These are phyloP conservation scores for Melanostoma mellinum DNA, from an alignment of 2,888 invertebrate genomes.

Conservation along the genomic window DNA sequence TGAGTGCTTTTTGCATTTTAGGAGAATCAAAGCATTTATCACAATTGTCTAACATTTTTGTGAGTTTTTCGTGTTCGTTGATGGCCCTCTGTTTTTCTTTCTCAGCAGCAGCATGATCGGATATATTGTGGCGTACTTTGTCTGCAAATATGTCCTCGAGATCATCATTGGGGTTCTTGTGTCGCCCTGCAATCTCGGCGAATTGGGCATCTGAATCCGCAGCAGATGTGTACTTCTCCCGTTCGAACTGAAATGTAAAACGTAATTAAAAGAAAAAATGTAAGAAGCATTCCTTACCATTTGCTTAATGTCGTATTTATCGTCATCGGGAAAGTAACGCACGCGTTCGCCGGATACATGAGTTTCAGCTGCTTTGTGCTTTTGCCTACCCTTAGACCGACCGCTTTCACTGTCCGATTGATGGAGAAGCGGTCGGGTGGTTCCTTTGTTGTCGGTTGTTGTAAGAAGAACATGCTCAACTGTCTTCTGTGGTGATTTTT, in stretches of 20 bases:
- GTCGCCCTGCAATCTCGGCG: constrained; percentile 87
- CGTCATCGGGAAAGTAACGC: neutral
- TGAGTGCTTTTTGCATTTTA: constrained; percentile 91
- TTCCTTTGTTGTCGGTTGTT: constrained; percentile 86
- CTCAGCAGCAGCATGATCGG: constrained; percentile 85
- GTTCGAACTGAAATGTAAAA: constrained; percentile 85
- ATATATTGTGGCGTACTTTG: constrained; percentile 87
- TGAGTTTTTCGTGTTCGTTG: constrained; percentile 87
- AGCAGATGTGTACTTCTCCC: constrained; percentile 90
- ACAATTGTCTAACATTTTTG: constrained; percentile 90
- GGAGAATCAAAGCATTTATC: constrained; percentile 91
- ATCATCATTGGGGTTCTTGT: constrained; percentile 86
- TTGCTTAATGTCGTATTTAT: constrained; percentile 84
- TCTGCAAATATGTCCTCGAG: constrained; percentile 93
- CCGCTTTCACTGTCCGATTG: constrained; percentile 70
- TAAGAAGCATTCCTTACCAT: constrained; percentile 84
- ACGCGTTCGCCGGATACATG: constrained; percentile 88
- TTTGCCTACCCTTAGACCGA: constrained; percentile 30
- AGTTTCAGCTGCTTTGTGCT: constrained; percentile 85
- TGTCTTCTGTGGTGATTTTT: constrained; percentile 76
- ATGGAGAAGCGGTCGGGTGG: constrained; percentile 85
- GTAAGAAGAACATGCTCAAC: constrained; percentile 86
- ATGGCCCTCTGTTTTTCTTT: constrained; percentile 87
- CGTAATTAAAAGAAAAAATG: neutral
- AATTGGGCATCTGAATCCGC: constrained; percentile 92